These are phyloP conservation scores for Cantharis nigra DNA, from an alignment of 2,888 invertebrate species.

Conservation along the genomic window DNA sequence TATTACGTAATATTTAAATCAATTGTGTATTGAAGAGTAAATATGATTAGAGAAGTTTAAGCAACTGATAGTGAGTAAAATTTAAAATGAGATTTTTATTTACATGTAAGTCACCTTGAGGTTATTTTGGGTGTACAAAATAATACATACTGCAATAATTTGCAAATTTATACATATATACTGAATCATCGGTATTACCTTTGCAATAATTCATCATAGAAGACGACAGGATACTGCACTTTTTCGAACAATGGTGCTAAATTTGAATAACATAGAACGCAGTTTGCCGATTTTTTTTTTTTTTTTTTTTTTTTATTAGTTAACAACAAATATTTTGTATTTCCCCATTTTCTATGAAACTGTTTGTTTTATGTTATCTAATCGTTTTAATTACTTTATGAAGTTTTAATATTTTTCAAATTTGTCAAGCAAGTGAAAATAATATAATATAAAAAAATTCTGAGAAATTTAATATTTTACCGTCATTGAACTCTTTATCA, in stretches of 20 bases:
- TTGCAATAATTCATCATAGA: slow-evolving; percentile 6
- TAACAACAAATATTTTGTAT: slow-evolving; percentile 13
- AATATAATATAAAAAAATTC: slow-evolving; percentile 11
- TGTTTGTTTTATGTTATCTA: slow-evolving; percentile 20
- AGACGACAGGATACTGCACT: background rate
- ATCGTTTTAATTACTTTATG: slow-evolving; percentile 20
- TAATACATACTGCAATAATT: slow-evolving; percentile 33
- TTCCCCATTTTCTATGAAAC: slow-evolving; percentile 9
- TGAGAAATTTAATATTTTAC: slow-evolving; percentile 7
- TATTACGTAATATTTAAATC: background rate
- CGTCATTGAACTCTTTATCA: slow-evolving; percentile 16
- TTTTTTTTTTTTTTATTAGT: background rate
- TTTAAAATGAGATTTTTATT: background rate
- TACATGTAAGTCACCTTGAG: slow-evolving; percentile 40
- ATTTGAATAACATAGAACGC: background rate
- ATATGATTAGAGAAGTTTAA: background rate
- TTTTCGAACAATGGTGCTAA: background rate
- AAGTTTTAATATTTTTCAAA: slow-evolving; percentile 16
- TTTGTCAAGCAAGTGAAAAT: slow-evolving; percentile 9
- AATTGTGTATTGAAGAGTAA: background rate
- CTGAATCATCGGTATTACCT: slow-evolving; percentile 25
- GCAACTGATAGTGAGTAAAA: background rate
- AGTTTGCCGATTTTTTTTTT: background rate
- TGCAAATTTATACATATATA: slow-evolving; percentile 36
- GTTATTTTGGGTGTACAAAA: slow-evolving; percentile 35